Evolutionary conservation across 2,797 vertebrate species (phyloP).

Genomic region (Eptatretus atami): DNA sequence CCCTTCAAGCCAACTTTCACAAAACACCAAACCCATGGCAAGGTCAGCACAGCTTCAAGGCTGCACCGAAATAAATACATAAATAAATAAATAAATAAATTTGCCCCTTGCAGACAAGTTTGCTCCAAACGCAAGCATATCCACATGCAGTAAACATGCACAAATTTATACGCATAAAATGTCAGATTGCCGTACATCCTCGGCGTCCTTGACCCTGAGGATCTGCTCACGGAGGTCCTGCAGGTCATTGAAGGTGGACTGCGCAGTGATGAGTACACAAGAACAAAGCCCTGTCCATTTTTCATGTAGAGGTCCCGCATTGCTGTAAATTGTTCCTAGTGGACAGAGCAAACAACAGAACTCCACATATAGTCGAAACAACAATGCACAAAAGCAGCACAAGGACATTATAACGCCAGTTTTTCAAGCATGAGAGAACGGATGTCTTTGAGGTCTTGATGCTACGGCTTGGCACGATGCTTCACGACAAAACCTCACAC

Average conservation of each 20-base stretch:
- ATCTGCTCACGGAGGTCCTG: slow-evolving; percentile 76
- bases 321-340: slow-evolving; percentile 68
- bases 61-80: too few species aligned
- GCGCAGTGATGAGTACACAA: slow-evolving; percentile 82
- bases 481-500: background rate
- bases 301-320: slow-evolving; percentile 91
- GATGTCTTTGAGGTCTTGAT: background rate
- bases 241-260: slow-evolving; percentile 81
- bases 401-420: too few species aligned
- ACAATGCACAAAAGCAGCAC: too few species aligned
- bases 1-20: background rate
- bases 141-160: background rate
- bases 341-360: too few species aligned
- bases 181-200: slow-evolving; percentile 26
- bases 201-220: slow-evolving; percentile 66
- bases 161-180: background rate
- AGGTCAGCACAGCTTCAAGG: too few species aligned
- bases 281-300: slow-evolving; percentile 70
- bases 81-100: too few species aligned
- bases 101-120: background rate
- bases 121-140: slow-evolving; percentile 6
- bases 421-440: too few species aligned
- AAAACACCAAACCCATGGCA: too few species aligned
- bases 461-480: background rate
- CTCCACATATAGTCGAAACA: too few species aligned